Evolutionary conservation across 2,888 invertebrate genomes (phyloP), one percentile per base, ranked within the genome.

Genomic region (Ophion costatus): DNA sequence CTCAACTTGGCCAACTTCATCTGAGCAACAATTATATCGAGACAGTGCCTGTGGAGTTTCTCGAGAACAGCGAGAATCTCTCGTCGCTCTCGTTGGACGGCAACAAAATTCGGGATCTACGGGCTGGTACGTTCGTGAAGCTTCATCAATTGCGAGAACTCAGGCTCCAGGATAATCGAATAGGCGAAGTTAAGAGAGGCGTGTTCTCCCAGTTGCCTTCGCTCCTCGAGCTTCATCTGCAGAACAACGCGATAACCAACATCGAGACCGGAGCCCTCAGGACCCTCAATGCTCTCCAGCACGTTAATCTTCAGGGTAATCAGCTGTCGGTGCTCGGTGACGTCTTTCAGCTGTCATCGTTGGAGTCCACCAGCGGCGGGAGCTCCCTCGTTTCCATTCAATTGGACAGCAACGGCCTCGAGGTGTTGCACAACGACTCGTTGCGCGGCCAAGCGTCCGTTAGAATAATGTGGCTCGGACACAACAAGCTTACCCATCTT

Each of bases 251-350:
- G 45, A 97, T 98, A 88, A 96, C 96, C 79, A 95, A 95, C 75
- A 97, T 98, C 89, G 98, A 98, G 86, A 96, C 96, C 6, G 97
- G 97, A 71, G 96, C 97, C 20, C 97, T 98, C 92, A 95, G 96
- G 38, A 96, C 96, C 1, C 94, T 98, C 71, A 95, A 95, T 91
- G 96, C 95, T 90, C 95, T 98, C 81, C 97, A 98, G 90, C 98
- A 98, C 92, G 96, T 98, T 84, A 98, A 98, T 94, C 95, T 98
- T 87, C 97, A 98, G 92, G 97, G 97, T 71, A 98, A 98, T 94
- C 95, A 95, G 76, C 94, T 98, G 74, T 95, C 96, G 1, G 95
- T 96, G 38, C 94, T 98, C 29, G 97, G 97, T 38, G 97, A 98
- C 91, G 96, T 98, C 61, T 97, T 98, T 91, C 96, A 97, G 74